These are phyloP conservation scores for Drosophila bocki DNA, from an alignment of 1,140 invertebrate species.

Conservation along the genomic window DNA sequence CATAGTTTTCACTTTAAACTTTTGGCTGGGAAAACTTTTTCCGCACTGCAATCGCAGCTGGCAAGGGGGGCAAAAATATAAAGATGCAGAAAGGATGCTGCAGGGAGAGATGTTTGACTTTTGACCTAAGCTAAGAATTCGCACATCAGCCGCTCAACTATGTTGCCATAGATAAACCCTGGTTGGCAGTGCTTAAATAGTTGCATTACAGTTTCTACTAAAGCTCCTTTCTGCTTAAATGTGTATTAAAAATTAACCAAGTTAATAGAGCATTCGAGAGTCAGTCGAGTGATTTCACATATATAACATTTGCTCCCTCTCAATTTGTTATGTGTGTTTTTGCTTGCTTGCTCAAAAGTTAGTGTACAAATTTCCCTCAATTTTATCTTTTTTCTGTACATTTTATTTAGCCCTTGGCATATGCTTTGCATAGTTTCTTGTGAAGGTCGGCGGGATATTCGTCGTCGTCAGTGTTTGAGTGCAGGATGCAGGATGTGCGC, in stretches of 20 bases:
- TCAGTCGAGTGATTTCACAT: constrained; percentile 9
- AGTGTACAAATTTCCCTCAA: constrained; percentile 17
- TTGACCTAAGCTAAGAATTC: constrained; percentile 19
- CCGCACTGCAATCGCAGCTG: constrained; percentile 21
- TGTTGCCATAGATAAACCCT: constrained; percentile 12
- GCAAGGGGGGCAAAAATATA: background rate
- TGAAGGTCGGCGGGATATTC: constrained; percentile 57
- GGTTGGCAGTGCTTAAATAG: constrained; percentile 13
- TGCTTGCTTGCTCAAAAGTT: constrained; percentile 19
- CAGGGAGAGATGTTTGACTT: constrained; percentile 36
- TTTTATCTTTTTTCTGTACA: constrained; percentile 15
- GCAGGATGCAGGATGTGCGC: constrained; percentile 62
- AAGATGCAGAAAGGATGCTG: background rate
- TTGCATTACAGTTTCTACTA: constrained; percentile 29
- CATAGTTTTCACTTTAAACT: constrained; percentile 75
- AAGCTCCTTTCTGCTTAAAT: background rate
- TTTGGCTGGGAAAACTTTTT: constrained; percentile 34
- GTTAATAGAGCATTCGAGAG: constrained; percentile 10
- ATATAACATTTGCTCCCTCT: constrained; percentile 6
- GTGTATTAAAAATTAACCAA: constrained; percentile 1
- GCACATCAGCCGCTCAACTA: constrained; percentile 19
- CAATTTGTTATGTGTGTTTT: constrained; percentile 4
- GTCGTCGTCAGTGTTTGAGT: constrained; percentile 30
- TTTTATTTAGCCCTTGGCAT: constrained; percentile 32
- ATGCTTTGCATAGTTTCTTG: constrained; percentile 37